These are phyloP conservation scores for Brachyhypopomus gauderio DNA, from an alignment of 2,113 vertebrate genomes.

Conservation along the genomic window DNA sequence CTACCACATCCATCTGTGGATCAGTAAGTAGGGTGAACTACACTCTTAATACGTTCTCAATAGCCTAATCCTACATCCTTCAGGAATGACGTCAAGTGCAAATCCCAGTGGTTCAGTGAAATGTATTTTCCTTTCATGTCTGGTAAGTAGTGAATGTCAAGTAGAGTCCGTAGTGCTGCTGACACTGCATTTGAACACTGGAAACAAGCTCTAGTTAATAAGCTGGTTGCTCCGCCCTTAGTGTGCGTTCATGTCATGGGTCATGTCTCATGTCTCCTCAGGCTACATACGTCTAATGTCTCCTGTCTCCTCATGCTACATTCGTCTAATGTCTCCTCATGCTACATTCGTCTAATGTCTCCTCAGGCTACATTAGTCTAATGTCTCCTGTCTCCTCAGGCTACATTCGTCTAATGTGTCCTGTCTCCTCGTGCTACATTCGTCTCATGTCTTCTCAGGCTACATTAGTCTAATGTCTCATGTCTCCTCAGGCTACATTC, in stretches of 20 bases:
- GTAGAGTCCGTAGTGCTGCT: too few relatives aligned
- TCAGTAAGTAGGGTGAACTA: slow-evolving; percentile 81
- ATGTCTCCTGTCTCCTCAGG: slow-evolving; percentile 68
- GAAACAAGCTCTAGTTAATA: neutral
- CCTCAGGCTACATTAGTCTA: too few relatives aligned
- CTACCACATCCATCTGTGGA: slow-evolving; percentile 98
- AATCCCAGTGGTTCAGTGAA: too few relatives aligned
- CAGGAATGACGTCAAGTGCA: too few relatives aligned
- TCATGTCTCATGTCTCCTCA: slow-evolving; percentile 54
- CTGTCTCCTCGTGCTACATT: too few relatives aligned
- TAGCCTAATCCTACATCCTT: too few relatives aligned
- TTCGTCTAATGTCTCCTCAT: slow-evolving; percentile 74
- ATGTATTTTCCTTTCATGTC: neutral
- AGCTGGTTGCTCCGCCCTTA: neutral
- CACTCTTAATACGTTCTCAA: too few relatives aligned
- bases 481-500: too few relatives aligned
- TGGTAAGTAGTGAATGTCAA: neutral
- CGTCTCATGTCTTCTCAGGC: slow-evolving; percentile 71
- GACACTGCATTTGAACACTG: neutral
- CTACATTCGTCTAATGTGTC: slow-evolving; percentile 95
- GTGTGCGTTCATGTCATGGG: neutral
- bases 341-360: slow-evolving; percentile 96
- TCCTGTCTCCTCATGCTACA: slow-evolving; percentile 85
- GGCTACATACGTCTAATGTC: slow-evolving; percentile 97
- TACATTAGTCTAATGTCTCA: slow-evolving; percentile 96